Conservation (phyloP, 2,888 invertebrate genomes). For the Cosmia pyralina region DNA sequence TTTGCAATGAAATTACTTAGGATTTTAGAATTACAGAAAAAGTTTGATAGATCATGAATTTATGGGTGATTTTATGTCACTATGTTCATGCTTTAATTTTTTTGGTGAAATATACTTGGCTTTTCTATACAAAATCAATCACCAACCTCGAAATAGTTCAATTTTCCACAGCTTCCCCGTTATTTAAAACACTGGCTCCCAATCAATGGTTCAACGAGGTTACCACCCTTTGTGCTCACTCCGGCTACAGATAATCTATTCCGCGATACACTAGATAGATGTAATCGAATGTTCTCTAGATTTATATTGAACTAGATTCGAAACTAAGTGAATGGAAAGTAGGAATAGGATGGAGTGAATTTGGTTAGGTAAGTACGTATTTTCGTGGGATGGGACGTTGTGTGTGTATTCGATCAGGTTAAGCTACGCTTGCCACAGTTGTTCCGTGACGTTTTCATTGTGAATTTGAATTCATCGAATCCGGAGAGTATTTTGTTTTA, state of each 20-base stretch:
- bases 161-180: not conserved
- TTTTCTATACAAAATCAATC: not conserved
- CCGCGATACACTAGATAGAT: constrained; percentile 70
- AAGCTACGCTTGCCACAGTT: too few relatives aligned
- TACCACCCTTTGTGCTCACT: constrained; percentile 50
- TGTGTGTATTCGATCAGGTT: not conserved
- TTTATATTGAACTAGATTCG: constrained; percentile 69
- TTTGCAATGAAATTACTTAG: too few relatives aligned
- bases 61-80: too few relatives aligned
- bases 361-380: constrained; percentile 1
- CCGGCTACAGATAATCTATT: constrained; percentile 69
- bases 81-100: too few relatives aligned
- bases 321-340: constrained; percentile 27
- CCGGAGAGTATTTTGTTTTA: too few relatives aligned
- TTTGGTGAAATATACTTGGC: not conserved
- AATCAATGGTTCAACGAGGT: constrained; percentile 55
- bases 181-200: constrained; percentile 45
- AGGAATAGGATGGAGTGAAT: constrained; percentile 5
- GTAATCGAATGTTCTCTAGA: constrained; percentile 74
- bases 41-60: too few relatives aligned
- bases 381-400: not conserved
- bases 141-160: not conserved
- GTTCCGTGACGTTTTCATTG: too few relatives aligned
- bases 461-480: too few relatives aligned
- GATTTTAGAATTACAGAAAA: too few relatives aligned